Percentiles rank a stretch among this genome's conserved stretches.
phyloP scores from a whole-genome alignment of 2,888 invertebrate genomes.

The Nemurella pictetii region DNA sequence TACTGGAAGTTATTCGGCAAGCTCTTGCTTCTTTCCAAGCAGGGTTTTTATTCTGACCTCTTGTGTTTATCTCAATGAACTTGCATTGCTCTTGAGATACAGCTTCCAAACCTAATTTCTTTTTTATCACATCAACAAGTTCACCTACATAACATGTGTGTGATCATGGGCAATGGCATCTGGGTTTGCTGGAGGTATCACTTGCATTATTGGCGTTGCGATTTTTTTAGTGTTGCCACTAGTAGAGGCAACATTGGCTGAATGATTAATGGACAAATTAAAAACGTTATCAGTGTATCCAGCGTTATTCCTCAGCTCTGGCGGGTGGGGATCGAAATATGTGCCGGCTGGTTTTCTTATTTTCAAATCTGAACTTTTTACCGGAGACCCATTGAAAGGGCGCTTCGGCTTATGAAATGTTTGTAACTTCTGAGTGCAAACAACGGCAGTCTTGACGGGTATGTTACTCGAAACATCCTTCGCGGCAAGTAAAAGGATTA shows the following conservation, averaged over 20 bases:
- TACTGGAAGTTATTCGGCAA: background rate
- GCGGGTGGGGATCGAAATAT: background rate
- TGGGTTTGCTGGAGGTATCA: conserved; percentile 31
- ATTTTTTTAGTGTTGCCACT: too few relatives aligned
- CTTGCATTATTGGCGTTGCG: conserved; percentile 34
- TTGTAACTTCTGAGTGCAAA: conserved; percentile 33
- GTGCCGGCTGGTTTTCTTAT: background rate
- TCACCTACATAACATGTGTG: conserved; percentile 28
- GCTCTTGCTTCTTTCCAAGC: background rate
- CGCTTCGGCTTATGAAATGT: conserved; percentile 35
- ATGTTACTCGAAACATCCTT: background rate
- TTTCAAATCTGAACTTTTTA: conserved; percentile 29
- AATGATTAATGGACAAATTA: conserved; percentile 30
- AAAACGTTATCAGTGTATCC: conserved; percentile 10
- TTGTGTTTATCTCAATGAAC: background rate
- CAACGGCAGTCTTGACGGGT: background rate
- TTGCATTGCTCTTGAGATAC: background rate
- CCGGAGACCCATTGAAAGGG: conserved; percentile 32
- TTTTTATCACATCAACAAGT: background rate
- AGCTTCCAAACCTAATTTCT: background rate
- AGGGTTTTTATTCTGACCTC: background rate
- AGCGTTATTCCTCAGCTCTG: background rate
- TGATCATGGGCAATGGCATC: conserved; percentile 36
- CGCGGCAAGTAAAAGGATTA: conserved; percentile 30
- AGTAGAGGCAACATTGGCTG: background rate